These are phyloP conservation scores for Pundamilia nyererei DNA, from an alignment of 2,113 vertebrate genomes.

Conservation along the genomic window DNA sequence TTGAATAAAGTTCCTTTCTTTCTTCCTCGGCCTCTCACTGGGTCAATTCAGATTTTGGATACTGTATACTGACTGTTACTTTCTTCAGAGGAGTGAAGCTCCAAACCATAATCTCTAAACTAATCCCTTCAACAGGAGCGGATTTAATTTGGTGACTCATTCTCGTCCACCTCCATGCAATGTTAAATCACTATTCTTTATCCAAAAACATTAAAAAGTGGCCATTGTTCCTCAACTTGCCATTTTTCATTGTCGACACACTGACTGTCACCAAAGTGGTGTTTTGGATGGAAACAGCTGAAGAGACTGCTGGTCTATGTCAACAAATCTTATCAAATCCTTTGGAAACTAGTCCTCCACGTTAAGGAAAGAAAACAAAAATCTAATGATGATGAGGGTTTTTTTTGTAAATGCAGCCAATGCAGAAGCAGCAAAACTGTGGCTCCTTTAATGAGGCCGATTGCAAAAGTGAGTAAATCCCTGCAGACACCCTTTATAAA, in stretches of 20 bases:
- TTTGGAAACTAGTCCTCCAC: neutral
- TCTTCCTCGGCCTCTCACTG: neutral
- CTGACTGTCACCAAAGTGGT: neutral
- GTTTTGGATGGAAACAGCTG: neutral
- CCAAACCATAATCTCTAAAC: neutral
- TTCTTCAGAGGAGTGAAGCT: neutral
- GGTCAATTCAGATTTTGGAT: neutral
- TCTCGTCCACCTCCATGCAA: neutral
- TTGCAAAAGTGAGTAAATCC: neutral
- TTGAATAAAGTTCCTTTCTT: neutral
- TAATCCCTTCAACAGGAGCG: neutral
- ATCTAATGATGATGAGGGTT: neutral
- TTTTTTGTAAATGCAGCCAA: neutral
- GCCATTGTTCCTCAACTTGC: neutral
- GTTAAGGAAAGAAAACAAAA: neutral
- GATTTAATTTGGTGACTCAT: neutral
- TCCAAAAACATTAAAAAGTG: neutral
- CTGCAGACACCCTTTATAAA: neutral
- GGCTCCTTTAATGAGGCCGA: neutral
- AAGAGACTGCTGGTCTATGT: neutral
- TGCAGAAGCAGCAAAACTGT: neutral
- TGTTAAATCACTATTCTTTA: neutral
- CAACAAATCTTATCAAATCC: neutral
- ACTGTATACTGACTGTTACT: neutral
- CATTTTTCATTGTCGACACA: neutral